Percentiles rank a stretch among this genome's conserved stretches.
These are phyloP conservation scores for Chitala chitala DNA, from an alignment of 2,113 vertebrate genomes.

Conservation along the genomic window DNA sequence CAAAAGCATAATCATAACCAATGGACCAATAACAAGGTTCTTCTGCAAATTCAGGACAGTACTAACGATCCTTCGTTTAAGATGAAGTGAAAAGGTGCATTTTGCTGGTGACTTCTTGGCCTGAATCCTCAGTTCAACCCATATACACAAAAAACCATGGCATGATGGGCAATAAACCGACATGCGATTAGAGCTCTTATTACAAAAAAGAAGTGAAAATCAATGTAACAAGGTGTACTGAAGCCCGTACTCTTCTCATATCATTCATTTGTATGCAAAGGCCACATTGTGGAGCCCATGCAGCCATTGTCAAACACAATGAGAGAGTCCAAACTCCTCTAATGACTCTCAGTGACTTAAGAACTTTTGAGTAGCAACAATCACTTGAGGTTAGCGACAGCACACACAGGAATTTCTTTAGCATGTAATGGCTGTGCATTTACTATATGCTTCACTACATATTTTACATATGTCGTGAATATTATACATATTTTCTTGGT, in stretches of 20 bases:
- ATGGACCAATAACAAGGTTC: neutral
- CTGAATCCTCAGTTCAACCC: neutral
- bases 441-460: too few species aligned
- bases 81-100: neutral
- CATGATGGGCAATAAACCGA: constrained; percentile 53
- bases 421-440: too few species aligned
- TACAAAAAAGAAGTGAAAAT: constrained; percentile 89
- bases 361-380: constrained; percentile 76
- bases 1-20: too few species aligned
- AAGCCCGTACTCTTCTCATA: constrained; percentile 88
- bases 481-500: too few species aligned
- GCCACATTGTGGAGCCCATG: constrained; percentile 75
- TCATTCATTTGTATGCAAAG: constrained; percentile 92
- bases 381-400: constrained; percentile 55
- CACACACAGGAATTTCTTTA: too few species aligned
- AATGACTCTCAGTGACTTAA: constrained; percentile 86
- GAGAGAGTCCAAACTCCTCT: constrained; percentile 63
- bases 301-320: constrained; percentile 78
- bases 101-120: neutral
- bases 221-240: constrained; percentile 91
- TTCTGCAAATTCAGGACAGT: neutral
- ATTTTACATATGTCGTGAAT: too few species aligned
- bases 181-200: constrained; percentile 94
- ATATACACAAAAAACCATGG: constrained; percentile 40
- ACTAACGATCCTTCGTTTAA: neutral